phyloP scores from a whole-genome alignment of 2,113 vertebrate species.

The Leptocoma aspasia region DNA sequence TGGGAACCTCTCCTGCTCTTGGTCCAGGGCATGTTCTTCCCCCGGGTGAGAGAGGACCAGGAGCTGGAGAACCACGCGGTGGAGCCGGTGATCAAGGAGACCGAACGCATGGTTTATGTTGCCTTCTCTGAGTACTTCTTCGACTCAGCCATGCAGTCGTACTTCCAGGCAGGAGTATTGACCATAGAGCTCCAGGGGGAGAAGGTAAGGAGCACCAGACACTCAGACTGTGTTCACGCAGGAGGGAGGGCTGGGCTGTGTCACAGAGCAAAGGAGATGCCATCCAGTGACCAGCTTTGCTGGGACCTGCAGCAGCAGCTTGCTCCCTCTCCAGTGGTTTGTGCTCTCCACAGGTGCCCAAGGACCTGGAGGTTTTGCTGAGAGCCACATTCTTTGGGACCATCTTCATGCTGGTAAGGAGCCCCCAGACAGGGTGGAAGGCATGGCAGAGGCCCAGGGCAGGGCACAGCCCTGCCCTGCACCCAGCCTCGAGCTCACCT shows the following conservation, averaged over 20 bases:
- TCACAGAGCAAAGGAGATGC: neutral
- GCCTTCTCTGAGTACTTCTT: constrained; percentile 95
- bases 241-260: neutral
- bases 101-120: constrained; percentile 90
- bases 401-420: constrained; percentile 84
- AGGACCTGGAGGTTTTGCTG: constrained; percentile 88
- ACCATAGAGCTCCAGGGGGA: constrained; percentile 79
- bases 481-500: neutral
- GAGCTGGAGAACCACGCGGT: constrained; percentile 77
- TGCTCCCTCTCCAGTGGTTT: rapidly evolving
- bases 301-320: rapidly evolving
- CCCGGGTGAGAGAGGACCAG: constrained; percentile 65
- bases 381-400: constrained; percentile 89
- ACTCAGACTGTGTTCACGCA: rapidly evolving
- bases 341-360: constrained; percentile 79
- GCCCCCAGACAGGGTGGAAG: rapidly evolving
- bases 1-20: neutral
- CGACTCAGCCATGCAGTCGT: constrained; percentile 86
- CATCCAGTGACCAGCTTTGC: neutral
- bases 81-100: constrained; percentile 81
- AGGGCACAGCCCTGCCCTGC: neutral
- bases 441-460: neutral
- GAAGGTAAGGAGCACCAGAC: constrained; percentile 61
- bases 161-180: constrained; percentile 83
- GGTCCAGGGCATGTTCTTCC: constrained; percentile 89